A percentile compares a stretch with the other conserved stretches of the same genome.
phyloP scores from a whole-genome alignment of 2,797 vertebrate species.

The Zonotrichia albicollis region DNA sequence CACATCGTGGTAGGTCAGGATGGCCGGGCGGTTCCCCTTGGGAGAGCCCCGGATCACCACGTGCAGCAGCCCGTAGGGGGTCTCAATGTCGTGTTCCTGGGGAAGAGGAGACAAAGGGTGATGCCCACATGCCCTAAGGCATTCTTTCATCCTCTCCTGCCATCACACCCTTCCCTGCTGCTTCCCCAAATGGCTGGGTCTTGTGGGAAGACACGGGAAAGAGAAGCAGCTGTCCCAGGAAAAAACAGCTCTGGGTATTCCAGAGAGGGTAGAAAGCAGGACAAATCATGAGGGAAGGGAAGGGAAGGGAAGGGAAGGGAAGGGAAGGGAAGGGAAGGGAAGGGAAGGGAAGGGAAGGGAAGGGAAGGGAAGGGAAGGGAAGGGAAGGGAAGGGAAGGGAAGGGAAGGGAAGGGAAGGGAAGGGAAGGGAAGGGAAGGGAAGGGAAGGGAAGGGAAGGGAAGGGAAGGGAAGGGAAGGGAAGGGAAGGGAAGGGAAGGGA shows the following conservation, averaged over 20 bases:
- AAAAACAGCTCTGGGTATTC: background rate
- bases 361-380: background rate
- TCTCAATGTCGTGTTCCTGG: slow-evolving; percentile 97
- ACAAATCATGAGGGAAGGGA: background rate
- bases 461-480: too few species aligned
- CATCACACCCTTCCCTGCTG: background rate
- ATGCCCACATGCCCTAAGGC: background rate
- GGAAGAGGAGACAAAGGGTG: background rate
- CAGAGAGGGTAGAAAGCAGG: background rate
- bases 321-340: background rate
- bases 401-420: too few species aligned
- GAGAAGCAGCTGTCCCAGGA: background rate
- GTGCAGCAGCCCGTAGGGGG: slow-evolving; percentile 92
- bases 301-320: background rate
- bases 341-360: too few species aligned
- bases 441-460: background rate
- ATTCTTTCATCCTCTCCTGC: background rate
- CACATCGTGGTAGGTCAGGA: slow-evolving; percentile 97
- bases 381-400: background rate
- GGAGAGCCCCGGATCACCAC: slow-evolving; percentile 94
- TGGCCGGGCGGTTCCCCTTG: slow-evolving; percentile 93
- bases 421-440: too few species aligned
- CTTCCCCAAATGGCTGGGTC: background rate
- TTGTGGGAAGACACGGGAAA: background rate
- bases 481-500: too few species aligned